Base-by-base conservation (phyloP, 2,113 vertebrate species). In the Camelus bactrianus region DNA sequence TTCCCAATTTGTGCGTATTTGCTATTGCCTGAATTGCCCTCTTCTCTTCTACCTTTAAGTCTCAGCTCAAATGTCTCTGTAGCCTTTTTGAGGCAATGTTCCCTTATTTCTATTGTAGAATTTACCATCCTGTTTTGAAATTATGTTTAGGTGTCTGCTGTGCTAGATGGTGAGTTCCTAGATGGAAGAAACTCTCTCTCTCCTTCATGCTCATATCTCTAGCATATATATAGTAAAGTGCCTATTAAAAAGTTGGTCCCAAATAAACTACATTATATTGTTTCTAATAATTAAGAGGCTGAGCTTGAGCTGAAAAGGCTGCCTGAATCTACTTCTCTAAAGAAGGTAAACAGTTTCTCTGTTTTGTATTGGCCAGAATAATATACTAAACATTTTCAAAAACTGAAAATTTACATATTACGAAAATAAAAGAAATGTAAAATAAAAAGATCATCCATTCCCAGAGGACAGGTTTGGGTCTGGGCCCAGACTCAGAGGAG, bases 271-370 rank as follows among this genome's bases (percentile, higher is more conserved):
- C 38, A 42, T 42, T 42, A 42, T 84, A 89, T 42, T 91, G 11
- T 94, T 94, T 58, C 62, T 84, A 88, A 87, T 91, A 94, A 85
- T 76, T 92, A 90, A 89, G n/a, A 85, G 52, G 38, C 42, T 80
- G 10, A 64, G 42, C 14, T 24, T 26, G 38, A 83, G 35, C 80
- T 89, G 48, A 95, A 92, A 92, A 76, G 26, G 72, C 7, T 81
- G 32, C 54, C 60, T 93, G 67, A 97, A 86, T 81, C 54, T 90
- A 72, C 65, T 92, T 97, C 77, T 69, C 67, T 93, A 73, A 87
- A 94, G 38, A 26, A 87, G 42, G 60, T 79, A n/a, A 77, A 93
- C 52, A 64, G 20, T 69, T 85, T 86, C 83, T 96, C 52, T 86
- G 19, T 54, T 69, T 17, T 70, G 2, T 91, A 69, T 3, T 79